phyloP scores from a whole-genome alignment of 2,888 invertebrate species.

The Lasioglossum lativentre region DNA sequence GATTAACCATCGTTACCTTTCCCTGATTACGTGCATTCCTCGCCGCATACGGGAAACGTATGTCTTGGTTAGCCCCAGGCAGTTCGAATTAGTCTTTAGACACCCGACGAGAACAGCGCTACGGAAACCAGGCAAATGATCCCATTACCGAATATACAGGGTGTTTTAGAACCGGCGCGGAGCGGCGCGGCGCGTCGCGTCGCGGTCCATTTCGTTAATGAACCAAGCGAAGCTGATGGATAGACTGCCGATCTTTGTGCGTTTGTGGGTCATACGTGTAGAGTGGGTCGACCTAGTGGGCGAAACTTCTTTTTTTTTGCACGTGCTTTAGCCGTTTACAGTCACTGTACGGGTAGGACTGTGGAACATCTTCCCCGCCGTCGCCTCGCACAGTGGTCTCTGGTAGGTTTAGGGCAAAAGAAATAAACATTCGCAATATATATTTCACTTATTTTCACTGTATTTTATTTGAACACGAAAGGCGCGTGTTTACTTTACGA shows the following conservation, averaged over 20 bases:
- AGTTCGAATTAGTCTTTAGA: conserved; percentile 14
- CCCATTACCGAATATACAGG: conserved; percentile 1
- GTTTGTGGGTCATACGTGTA: neutral
- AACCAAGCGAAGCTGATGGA: neutral
- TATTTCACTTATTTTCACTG: no score
- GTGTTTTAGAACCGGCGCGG: neutral
- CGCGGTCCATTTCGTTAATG: neutral
- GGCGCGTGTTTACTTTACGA: no score
- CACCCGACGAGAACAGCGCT: neutral
- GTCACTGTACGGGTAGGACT: neutral
- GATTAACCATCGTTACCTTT: conserved; percentile 60
- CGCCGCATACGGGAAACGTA: conserved; percentile 1
- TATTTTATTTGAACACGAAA: no score
- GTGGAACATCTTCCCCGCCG: neutral
- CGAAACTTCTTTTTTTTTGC: no score
- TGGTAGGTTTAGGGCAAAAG: no score
- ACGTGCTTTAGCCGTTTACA: no score
- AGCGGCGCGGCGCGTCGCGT: no score
- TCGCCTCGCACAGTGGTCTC: neutral
- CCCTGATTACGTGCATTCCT: conserved; percentile 20
- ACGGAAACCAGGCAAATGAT: conserved; percentile 5
- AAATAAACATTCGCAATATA: no score
- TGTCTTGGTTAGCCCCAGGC: conserved; percentile 18
- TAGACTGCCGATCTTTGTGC: neutral
- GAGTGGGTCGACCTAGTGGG: neutral